A percentile compares a stretch with the other conserved stretches of the same genome.
These are phyloP conservation scores for Mallateleia sp. DNA, from an alignment of 2,888 invertebrate genomes.

Conservation along the genomic window DNA sequence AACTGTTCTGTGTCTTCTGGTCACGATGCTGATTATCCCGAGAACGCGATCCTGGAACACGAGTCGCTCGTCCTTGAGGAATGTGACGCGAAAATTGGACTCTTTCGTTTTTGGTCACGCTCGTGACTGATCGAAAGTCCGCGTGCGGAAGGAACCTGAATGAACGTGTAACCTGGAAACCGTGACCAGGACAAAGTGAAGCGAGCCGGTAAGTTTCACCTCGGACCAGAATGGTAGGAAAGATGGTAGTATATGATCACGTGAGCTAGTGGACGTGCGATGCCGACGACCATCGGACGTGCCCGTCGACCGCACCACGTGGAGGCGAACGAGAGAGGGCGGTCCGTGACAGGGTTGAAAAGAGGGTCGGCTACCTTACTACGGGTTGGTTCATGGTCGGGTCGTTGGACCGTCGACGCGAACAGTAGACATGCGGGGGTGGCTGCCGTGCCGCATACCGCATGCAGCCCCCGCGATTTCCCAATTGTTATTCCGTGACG, in stretches of 20 bases:
- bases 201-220: too few species aligned
- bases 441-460: constrained; percentile 76
- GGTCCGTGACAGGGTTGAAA: constrained; percentile 86
- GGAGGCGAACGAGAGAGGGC: constrained; percentile 77
- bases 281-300: constrained; percentile 82
- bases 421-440: constrained; percentile 71
- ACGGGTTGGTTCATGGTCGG: constrained; percentile 80
- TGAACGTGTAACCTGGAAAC: too few species aligned
- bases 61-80: constrained; percentile 48
- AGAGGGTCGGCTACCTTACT: constrained; percentile 80
- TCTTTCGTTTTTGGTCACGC: too few species aligned
- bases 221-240: too few species aligned
- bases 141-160: too few species aligned
- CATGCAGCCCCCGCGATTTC: constrained; percentile 84
- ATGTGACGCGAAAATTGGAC: too few species aligned
- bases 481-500: constrained; percentile 87
- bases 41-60: constrained; percentile 36
- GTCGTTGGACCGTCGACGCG: constrained; percentile 75
- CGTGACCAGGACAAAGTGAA: too few species aligned
- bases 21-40: constrained; percentile 36
- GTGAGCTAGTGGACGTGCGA: too few species aligned
- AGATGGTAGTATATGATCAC: too few species aligned
- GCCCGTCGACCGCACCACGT: constrained; percentile 82
- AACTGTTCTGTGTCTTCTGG: constrained; percentile 29
- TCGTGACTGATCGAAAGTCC: too few species aligned